Conservation (phyloP, 2,113 vertebrate species). For the Rhabdornis inornatus region DNA sequence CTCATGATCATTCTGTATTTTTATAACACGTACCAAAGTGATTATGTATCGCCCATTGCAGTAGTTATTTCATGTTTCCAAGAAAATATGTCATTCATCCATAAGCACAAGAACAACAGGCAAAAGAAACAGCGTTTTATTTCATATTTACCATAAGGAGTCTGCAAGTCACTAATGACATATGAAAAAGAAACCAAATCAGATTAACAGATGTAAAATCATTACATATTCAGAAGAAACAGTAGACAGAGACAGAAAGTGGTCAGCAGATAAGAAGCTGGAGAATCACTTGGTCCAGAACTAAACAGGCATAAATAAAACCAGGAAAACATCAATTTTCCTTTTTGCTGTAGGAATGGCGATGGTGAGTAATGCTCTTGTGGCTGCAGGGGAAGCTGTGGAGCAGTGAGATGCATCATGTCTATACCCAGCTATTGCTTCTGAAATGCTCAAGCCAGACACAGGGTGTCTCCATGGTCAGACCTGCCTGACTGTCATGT, state of each 20-base stretch:
- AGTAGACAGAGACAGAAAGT: background rate
- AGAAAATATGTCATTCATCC: background rate
- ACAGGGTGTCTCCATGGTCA: background rate
- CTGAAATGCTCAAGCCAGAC: background rate
- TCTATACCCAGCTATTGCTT: accelerated
- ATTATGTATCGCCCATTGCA: background rate
- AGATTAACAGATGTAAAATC: background rate
- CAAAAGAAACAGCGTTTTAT: background rate
- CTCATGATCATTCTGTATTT: background rate
- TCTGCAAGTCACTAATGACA: background rate
- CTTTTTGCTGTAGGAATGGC: background rate
- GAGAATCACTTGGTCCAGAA: background rate
- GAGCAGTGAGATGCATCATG: background rate
- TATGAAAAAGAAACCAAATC: background rate
- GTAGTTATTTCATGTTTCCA: background rate
- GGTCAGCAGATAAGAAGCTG: background rate
- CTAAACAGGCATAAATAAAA: background rate
- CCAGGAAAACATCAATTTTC: background rate
- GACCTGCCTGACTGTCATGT: background rate
- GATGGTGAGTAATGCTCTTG: background rate
- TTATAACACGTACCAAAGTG: background rate
- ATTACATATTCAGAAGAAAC: background rate
- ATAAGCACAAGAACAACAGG: background rate
- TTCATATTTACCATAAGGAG: background rate
- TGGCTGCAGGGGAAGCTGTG: accelerated